Evolutionary conservation across 2,797 vertebrate species (phyloP).

Genomic region (Falco berigora): DNA sequence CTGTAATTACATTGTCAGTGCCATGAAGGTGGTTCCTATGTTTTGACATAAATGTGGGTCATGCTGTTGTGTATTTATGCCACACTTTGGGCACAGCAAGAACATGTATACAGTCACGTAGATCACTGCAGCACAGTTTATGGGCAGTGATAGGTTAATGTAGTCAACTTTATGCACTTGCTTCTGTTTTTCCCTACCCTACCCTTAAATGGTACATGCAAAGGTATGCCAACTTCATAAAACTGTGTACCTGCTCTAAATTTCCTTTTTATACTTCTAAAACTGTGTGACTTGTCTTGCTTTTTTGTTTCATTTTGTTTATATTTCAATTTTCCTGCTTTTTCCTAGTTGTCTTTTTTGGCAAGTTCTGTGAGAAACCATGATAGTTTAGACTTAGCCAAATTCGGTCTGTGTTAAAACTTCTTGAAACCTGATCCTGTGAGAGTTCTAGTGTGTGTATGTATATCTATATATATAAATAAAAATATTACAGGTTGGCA

Average conservation of each 20-base stretch:
- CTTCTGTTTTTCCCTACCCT: background rate
- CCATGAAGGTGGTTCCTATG: background rate
- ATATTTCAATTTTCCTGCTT: background rate
- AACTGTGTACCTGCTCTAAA: background rate
- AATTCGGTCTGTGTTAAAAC: constrained; percentile 10
- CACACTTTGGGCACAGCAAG: background rate
- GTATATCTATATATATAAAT: too few species aligned
- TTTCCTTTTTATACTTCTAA: background rate
- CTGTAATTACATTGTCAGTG: background rate
- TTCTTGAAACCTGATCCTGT: constrained; percentile 48
- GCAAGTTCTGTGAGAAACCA: background rate
- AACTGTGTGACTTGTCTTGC: background rate
- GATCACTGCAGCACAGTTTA: background rate
- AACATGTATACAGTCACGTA: background rate
- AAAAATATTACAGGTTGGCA: constrained; percentile 6
- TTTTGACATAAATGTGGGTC: background rate
- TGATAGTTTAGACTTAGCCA: constrained; percentile 5
- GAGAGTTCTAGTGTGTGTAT: background rate
- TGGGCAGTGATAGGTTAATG: background rate
- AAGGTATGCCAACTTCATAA: background rate
- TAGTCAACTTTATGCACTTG: background rate
- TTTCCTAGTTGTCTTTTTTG: background rate
- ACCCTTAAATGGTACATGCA: background rate
- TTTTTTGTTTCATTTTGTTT: background rate
- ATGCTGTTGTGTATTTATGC: background rate